Percentiles rank a stretch among this genome's conserved stretches.
Conservation (phyloP, 2,888 invertebrate species). For the Pseudococcus viburni region DNA sequence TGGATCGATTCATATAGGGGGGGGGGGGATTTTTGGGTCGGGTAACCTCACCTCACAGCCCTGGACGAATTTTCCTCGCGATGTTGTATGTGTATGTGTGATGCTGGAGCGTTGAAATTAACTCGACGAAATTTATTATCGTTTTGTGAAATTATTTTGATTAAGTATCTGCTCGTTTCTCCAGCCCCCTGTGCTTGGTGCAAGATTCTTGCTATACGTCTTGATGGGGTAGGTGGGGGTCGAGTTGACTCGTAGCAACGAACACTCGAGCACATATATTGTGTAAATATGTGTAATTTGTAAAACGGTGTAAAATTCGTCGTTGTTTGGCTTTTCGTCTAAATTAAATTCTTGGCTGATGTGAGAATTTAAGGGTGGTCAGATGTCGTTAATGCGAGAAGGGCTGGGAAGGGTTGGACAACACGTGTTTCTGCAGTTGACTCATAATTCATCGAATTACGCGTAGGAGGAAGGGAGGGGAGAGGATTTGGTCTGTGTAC, state of each 20-base stretch:
- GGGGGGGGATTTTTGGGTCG: too few species aligned
- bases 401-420: not conserved
- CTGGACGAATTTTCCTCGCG: too few species aligned
- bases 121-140: slow-evolving; percentile 22
- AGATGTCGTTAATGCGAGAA: not conserved
- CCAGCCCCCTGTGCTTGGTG: not conserved
- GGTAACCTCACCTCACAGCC: not conserved
- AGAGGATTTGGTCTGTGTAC: too few species aligned
- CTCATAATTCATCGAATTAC: too few species aligned
- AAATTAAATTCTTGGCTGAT: not conserved
- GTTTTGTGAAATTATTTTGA: slow-evolving; percentile 27
- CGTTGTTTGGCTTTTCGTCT: not conserved
- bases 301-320: not conserved
- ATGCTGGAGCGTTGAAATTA: not conserved
- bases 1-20: not conserved
- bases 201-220: not conserved
- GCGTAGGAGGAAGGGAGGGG: too few species aligned
- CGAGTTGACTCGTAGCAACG: not conserved
- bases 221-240: not conserved
- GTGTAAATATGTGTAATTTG: not conserved
- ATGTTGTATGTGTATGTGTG: too few species aligned
- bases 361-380: not conserved
- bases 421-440: too few species aligned
- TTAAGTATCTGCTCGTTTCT: not conserved
- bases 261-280: not conserved